phyloP scores from a whole-genome alignment of 2,797 vertebrate genomes.

The Melanotaenia boesemani region DNA sequence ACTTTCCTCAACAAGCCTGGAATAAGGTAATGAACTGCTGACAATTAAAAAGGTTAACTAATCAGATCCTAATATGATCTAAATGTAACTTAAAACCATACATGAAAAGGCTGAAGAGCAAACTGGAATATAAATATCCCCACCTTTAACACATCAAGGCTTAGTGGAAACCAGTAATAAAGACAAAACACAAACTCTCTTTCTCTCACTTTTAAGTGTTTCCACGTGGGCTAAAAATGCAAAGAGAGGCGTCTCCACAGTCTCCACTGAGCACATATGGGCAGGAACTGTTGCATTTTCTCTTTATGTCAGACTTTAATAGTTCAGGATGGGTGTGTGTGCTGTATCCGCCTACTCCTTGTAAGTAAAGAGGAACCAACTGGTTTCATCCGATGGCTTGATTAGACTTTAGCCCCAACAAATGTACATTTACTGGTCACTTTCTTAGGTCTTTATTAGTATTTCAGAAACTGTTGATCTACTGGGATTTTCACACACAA shows the following conservation, averaged over 20 bases:
- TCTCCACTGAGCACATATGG: neutral
- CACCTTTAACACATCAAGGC: neutral
- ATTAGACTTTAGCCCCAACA: neutral
- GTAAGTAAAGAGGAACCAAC: neutral
- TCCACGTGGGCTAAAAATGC: neutral
- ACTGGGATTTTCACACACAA: too few species aligned
- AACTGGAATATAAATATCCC: too few species aligned
- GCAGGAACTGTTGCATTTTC: conserved; percentile 1
- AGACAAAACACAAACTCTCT: neutral
- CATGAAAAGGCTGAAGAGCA: too few species aligned
- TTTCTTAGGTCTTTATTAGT: too few species aligned
- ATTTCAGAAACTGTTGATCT: too few species aligned
- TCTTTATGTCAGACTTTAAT: neutral
- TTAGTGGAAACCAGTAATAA: neutral
- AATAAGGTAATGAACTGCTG: too few species aligned
- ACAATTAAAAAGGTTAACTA: too few species aligned
- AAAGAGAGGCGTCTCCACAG: neutral
- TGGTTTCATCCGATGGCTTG: neutral
- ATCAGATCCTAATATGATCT: too few species aligned
- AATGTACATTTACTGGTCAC: neutral
- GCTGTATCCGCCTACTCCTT: neutral
- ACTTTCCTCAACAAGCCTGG: too few species aligned
- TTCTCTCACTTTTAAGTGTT: neutral
- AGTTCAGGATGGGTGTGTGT: neutral
- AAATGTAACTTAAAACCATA: too few species aligned